Evolutionary conservation across 2,797 vertebrate species (phyloP).

Genomic region (Arnoldichthys spilopterus): DNA sequence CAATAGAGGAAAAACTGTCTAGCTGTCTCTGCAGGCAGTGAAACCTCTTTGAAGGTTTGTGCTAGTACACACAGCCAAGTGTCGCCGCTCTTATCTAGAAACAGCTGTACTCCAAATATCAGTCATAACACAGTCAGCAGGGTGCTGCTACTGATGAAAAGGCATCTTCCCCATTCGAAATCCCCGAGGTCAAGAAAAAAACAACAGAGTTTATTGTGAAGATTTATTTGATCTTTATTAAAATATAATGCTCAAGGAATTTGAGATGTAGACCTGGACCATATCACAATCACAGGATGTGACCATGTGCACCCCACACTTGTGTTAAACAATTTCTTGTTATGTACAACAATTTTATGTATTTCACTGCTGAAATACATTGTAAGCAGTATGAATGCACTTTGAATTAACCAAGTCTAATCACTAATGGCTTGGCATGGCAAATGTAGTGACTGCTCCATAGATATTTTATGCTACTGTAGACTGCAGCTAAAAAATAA

Average conservation of each 20-base stretch:
- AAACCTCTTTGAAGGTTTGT: conserved; percentile 6
- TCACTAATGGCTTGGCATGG: not conserved
- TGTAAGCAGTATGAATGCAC: not conserved
- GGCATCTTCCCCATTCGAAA: conserved; percentile 12
- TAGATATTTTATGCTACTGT: conserved; percentile 1
- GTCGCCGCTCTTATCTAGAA: conserved; percentile 8
- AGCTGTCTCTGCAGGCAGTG: conserved; percentile 3
- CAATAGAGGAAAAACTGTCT: conserved; percentile 2
- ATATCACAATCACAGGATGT: conserved; percentile 41
- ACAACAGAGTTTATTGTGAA: conserved; percentile 22
- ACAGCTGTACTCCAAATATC: conserved; percentile 19
- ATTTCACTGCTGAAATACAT: not conserved
- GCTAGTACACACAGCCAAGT: conserved; percentile 7
- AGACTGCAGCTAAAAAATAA: not conserved
- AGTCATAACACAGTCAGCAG: conserved; percentile 23
- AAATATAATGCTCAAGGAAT: not conserved
- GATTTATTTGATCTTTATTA: conserved; percentile 43
- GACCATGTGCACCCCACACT: not conserved
- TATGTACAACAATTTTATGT: not conserved
- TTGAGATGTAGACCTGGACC: conserved; percentile 19
- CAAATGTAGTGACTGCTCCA: not conserved
- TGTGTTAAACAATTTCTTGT: not conserved
- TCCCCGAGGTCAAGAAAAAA: conserved; percentile 6
- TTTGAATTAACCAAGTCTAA: not conserved
- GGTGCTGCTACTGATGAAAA: not conserved